Conservation (phyloP, 2,888 invertebrate species). For the Galeruca laticollis region DNA sequence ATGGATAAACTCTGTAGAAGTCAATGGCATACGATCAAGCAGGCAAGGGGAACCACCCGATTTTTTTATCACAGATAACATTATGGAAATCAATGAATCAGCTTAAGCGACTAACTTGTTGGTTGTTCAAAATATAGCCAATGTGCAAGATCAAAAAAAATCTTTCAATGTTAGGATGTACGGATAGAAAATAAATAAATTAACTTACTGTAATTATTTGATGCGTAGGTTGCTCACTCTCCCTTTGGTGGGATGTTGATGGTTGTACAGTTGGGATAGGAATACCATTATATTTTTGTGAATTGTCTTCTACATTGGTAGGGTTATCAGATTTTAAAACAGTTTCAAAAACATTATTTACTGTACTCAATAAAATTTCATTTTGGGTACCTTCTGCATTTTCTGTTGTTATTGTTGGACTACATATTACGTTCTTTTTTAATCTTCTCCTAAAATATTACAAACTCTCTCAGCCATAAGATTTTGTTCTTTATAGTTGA, state of each 20-base stretch:
- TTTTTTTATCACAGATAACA: too few species aligned
- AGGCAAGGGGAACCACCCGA: too few species aligned
- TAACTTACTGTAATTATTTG: slow-evolving; percentile 40
- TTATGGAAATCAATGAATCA: too few species aligned
- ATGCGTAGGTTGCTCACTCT: slow-evolving; percentile 57
- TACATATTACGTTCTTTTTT: slow-evolving; percentile 66
- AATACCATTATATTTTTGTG: slow-evolving; percentile 41
- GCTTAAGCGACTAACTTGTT: too few species aligned
- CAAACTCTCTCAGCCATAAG: too few species aligned
- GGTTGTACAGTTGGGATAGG: slow-evolving; percentile 58
- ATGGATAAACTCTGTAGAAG: too few species aligned
- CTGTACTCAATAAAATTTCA: slow-evolving; percentile 67
- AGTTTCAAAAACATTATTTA: slow-evolving; percentile 63
- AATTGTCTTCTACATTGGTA: slow-evolving; percentile 56
- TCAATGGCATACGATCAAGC: too few species aligned
- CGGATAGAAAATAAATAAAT: too few species aligned
- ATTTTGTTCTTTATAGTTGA: too few species aligned
- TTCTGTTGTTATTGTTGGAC: slow-evolving; percentile 70
- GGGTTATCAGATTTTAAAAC: slow-evolving; percentile 58
- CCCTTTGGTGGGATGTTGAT: slow-evolving; percentile 70
- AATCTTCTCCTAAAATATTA: slow-evolving; percentile 70
- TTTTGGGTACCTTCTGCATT: slow-evolving; percentile 64
- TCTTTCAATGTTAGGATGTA: too few species aligned
- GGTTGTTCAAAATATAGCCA: too few species aligned
- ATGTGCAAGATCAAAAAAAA: not conserved